Evolutionary conservation across 1,140 invertebrate genomes (phyloP).

Genomic region (Pseudomyrmex concolor): DNA sequence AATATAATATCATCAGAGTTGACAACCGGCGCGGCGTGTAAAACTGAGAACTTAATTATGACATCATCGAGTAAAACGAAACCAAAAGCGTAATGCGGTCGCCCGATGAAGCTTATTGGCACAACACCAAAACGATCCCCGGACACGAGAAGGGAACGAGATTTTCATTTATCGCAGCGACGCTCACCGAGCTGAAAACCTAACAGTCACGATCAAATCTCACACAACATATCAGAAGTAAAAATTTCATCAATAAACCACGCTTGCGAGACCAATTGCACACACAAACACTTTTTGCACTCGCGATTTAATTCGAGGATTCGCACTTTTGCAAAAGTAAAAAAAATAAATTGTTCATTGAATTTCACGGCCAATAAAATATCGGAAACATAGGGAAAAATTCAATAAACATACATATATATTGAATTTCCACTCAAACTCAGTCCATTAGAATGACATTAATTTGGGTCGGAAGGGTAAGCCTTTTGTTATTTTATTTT

Average conservation of each 20-base stretch:
- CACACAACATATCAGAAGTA: not conserved
- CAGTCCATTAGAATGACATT: not conserved
- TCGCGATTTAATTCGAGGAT: not conserved
- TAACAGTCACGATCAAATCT: slow-evolving; percentile 26
- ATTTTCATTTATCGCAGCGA: slow-evolving; percentile 64
- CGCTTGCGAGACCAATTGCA: not conserved
- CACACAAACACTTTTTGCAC: not conserved
- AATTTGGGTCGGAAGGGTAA: not conserved
- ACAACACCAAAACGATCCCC: slow-evolving; percentile 35
- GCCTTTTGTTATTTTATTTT: not conserved
- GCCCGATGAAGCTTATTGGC: slow-evolving; percentile 29
- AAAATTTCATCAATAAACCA: slow-evolving; percentile 9
- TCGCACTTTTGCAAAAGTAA: not conserved
- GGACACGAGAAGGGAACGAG: slow-evolving; percentile 5
- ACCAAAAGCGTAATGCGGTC: slow-evolving; percentile 22
- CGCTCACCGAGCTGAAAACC: not conserved
- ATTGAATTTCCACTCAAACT: not conserved
- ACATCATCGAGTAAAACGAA: slow-evolving; percentile 17
- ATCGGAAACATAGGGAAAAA: not conserved
- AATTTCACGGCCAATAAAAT: not conserved
- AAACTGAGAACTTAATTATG: slow-evolving; percentile 12
- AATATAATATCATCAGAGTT: slow-evolving; percentile 5
- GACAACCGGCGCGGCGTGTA: not conserved
- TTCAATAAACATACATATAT: not conserved
- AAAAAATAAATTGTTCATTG: slow-evolving; percentile 3